phyloP scores from a whole-genome alignment of 2,888 invertebrate species.

The Abrostola triplasia region DNA sequence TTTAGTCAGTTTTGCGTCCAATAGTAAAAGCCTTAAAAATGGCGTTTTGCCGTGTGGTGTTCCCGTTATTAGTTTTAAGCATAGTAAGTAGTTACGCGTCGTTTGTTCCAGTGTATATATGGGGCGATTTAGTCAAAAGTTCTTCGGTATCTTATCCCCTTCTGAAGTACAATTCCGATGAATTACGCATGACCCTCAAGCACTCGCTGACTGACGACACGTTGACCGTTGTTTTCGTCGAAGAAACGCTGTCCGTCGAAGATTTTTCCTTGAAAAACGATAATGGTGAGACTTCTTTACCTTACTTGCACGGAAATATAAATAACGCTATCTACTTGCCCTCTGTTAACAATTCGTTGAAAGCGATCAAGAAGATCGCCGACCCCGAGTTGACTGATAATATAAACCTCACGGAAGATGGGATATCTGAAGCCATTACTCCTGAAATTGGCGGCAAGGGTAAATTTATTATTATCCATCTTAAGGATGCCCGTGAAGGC shows the following conservation, averaged over 20 bases:
- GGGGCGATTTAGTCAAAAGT: slow-evolving; percentile 80
- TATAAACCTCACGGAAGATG: slow-evolving; percentile 77
- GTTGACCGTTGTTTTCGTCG: slow-evolving; percentile 85
- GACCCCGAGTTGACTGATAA: slow-evolving; percentile 74
- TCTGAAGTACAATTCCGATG: slow-evolving; percentile 62
- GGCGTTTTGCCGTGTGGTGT: slow-evolving; percentile 83
- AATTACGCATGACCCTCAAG: slow-evolving; percentile 75
- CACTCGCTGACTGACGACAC: slow-evolving; percentile 74
- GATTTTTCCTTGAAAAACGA: slow-evolving; percentile 86
- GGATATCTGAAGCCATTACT: slow-evolving; percentile 70
- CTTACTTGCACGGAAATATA: slow-evolving; percentile 75
- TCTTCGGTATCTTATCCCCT: slow-evolving; percentile 73
- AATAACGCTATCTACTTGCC: slow-evolving; percentile 87
- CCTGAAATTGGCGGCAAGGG: slow-evolving; percentile 73
- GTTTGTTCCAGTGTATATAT: slow-evolving; percentile 89
- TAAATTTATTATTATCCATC: slow-evolving; percentile 86
- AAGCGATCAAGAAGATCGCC: slow-evolving; percentile 85
- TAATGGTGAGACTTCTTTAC: slow-evolving; percentile 75
- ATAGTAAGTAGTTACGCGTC: slow-evolving; percentile 73
- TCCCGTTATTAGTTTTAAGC: slow-evolving; percentile 79
- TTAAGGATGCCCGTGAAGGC: slow-evolving; percentile 88
- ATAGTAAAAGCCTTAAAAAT: slow-evolving; percentile 74
- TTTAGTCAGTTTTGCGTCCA: slow-evolving; percentile 78
- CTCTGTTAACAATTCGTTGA: slow-evolving; percentile 89
- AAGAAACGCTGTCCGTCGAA: slow-evolving; percentile 88